Evolutionary conservation across 2,888 invertebrate species (phyloP).

Genomic region (Margaritifera margaritifera): DNA sequence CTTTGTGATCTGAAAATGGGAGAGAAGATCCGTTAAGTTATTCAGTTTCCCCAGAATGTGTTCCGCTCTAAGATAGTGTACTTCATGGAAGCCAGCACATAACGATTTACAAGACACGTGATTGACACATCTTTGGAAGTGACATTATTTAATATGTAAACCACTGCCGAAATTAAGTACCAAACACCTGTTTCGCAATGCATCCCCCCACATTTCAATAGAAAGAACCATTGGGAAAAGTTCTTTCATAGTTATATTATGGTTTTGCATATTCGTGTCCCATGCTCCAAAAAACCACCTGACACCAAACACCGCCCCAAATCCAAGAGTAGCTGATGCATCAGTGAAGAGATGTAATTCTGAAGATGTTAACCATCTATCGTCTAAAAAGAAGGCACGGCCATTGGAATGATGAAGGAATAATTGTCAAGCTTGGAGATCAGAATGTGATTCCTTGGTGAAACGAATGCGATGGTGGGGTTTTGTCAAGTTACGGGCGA

Average conservation of each 20-base stretch:
- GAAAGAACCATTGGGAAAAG: slow-evolving; percentile 22
- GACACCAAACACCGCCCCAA: too few species aligned
- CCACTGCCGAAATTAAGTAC: slow-evolving; percentile 29
- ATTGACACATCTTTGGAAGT: slow-evolving; percentile 12
- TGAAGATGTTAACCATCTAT: slow-evolving; percentile 1
- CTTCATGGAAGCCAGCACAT: slow-evolving; percentile 21
- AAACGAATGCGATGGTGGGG: too few species aligned
- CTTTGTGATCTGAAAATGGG: too few species aligned
- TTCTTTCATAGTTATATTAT: slow-evolving; percentile 18
- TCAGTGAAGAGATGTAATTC: too few species aligned
- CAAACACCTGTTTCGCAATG: slow-evolving; percentile 19
- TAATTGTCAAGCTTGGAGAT: slow-evolving; percentile 21
- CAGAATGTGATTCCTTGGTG: slow-evolving; percentile 10
- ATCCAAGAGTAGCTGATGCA: too few species aligned
- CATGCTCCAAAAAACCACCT: slow-evolving; percentile 20
- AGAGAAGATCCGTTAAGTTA: too few species aligned
- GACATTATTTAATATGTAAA: slow-evolving; percentile 29
- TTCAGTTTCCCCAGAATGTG: slow-evolving; percentile 29
- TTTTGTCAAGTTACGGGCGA: too few species aligned
- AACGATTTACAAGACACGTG: slow-evolving; percentile 23
- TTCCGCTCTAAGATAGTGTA: slow-evolving; percentile 21
- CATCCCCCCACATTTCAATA: slow-evolving; percentile 25
- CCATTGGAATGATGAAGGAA: slow-evolving; percentile 30
- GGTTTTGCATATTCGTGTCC: background rate
- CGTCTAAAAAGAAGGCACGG: slow-evolving; percentile 9